Base-by-base conservation (phyloP, 2,797 vertebrate genomes). In the Epinephelus awoara region DNA sequence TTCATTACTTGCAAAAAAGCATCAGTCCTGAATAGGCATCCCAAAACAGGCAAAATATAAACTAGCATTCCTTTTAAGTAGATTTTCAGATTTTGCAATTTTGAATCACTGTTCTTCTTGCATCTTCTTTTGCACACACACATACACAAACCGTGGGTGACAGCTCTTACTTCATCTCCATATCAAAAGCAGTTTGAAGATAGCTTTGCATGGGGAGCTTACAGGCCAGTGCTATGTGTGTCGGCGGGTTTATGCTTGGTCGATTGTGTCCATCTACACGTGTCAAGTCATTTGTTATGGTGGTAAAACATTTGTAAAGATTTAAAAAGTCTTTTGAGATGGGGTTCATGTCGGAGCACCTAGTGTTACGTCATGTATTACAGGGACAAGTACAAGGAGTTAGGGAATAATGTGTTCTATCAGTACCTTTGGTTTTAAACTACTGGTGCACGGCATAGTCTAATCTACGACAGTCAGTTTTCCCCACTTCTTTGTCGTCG, bases 241-340 rank as follows among this genome's bases (percentile, higher is more conserved):
- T 18, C 6, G 42, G 13, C 2, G 0, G 42, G 2, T 70, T 47
- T 47, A 27, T 18, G 62, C 27, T 49, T 66, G 59, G 51, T 46
- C 46, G 15, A 46, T 18, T 18, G 52, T 21, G 21, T 58, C 11
- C 8, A 9, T 58, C 8, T 51, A 3, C 59, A 66, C 42, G 44
- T 50, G 2, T 27, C 11, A 40, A n/a, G 17, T 72, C 15, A 34
- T 51, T 54, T 65, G 46, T 66, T 47, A 0, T 23, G 29, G 11
- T 50, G 63, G 21, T 40, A 38, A 52, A 71, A 67, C 40, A 27
- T 67, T 55, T 67, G 23, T 66, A 12, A 21, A 18, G 38, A 44
- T 66, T 65, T 15, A 23, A 34, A 78, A 14, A 51, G 57, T 52
- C 0, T 59, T 44, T 66, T 58, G 23, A 42, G 15, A 49, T 11